Evolutionary conservation across 2,888 invertebrate species (phyloP), one percentile per base, ranked within the genome.

Genomic region (Aethes cnicana): DNA sequence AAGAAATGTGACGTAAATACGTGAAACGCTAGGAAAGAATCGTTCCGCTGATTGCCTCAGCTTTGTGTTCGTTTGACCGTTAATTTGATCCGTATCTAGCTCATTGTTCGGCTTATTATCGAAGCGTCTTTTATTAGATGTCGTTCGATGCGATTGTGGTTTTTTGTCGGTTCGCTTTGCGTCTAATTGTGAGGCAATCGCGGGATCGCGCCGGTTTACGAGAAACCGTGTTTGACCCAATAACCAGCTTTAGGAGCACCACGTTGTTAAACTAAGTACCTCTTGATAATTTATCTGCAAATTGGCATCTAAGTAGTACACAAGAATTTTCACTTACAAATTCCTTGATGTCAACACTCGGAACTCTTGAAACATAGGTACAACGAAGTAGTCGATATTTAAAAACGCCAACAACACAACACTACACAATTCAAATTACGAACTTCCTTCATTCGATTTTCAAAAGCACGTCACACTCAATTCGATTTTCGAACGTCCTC

Each of bases 1-100:
- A 85, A 88, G 86, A 85, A 88, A 89, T 86, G 84, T 81, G 85
- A 85, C 85, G 86, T 84, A 85, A 87, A 83, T 81, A 85, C 84
- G 77, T 77, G 82, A 77, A 80, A 69, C 81, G 74, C 74, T 72
- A 72, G 73, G 60, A 76, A 81, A 79, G 84, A 85, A 84, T 84
- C 81, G 82, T 77, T 72, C 70, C 70, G 68, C 77, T 85, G 86
- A 86, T 85, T 86, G 86, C 81, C 72, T 68, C 56, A 71, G 77
- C 79, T 85, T 85, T 85, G 85, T 83, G 81, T 75, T 77, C 79
- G 77, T 69, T 68, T 84, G 82, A 81, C 84, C 84, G 84, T 84
- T 87, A 86, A 88, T 88, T 81, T 80, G 84, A 84, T 84, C 84
- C 77, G 77, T 84, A 82, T 84, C 81, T 74, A 71, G 66, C 52